Base-by-base conservation (phyloP, 2,888 invertebrate species). In the Portevinia maculata region DNA sequence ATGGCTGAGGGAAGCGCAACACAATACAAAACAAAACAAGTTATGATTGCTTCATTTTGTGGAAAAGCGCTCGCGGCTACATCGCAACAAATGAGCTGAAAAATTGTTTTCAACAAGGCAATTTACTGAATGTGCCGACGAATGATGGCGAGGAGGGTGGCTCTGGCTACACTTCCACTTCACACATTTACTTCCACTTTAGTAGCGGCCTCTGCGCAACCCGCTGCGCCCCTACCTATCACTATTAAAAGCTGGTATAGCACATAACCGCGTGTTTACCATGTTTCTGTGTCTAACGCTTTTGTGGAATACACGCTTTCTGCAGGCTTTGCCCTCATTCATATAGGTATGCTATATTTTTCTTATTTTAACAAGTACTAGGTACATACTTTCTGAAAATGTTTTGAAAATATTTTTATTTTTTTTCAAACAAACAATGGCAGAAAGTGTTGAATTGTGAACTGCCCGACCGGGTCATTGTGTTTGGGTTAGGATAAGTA, bases 81-180 rank as follows among this genome's bases (percentile, higher is more conserved):
- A 81, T 65, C 75, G 57, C 84, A 85, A 70, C 84, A 86, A 86
- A 86, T 86, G 85, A 86, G 85, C 79, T 86, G 86, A 84, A 85
- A 85, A 86, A 85, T 85, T 85, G 83, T 85, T 85, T 85, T 85
- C 75, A 69, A 73, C 84, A 74, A 79, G 78, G 79, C 84, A 73
- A 84, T 79, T 74, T 60, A 62, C 79, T 15, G 46, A 57, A 79
- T 74, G 67, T 69, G 52, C 62, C 53, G 57, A 41, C 74, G 9
- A 34, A 41, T 30, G 34, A 15, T 53, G 34, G 32, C 11, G 15
- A 7, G 21, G 46, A 9, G 32, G 44, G 15, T 32, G 44, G 60
- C 21, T 57, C n/a, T 17, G n/a, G 15, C n/a, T 37, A 24, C 19
- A 21, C 30, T 11, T 6, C 41, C 30, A 15, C 41, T 17, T 24